Percentiles rank a stretch among this genome's conserved stretches.
These are phyloP conservation scores for Micronycteris hirsuta DNA, from an alignment of 2,113 vertebrate genomes.

Conservation along the genomic window DNA sequence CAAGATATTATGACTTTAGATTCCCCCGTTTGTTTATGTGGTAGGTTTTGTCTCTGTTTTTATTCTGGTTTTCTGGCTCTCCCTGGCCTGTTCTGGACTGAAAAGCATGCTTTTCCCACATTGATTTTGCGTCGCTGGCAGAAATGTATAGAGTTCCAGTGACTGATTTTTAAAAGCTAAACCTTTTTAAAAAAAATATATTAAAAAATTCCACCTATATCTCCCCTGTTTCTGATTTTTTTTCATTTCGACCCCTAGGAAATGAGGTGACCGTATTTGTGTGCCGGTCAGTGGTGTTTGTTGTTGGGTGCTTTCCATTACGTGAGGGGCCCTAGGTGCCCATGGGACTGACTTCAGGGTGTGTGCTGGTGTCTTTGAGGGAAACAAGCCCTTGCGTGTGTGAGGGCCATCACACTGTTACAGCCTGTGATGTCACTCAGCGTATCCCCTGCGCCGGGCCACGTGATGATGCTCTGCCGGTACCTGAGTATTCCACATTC, in stretches of 20 bases:
- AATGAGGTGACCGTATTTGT: background rate
- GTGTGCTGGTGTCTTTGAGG: background rate
- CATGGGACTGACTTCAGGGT: background rate
- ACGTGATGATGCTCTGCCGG: rapidly evolving
- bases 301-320: background rate
- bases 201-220: background rate
- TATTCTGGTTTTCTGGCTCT: background rate
- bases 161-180: background rate
- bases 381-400: background rate
- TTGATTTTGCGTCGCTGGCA: background rate
- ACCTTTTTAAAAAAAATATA: background rate
- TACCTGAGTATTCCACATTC: background rate
- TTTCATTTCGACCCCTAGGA: background rate
- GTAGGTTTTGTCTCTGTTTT: background rate
- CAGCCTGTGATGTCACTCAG: rapidly evolving
- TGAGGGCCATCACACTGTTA: background rate
- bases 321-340: background rate
- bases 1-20: background rate
- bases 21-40: background rate
- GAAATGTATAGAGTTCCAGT: background rate
- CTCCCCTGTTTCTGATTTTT: background rate
- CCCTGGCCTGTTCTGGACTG: background rate
- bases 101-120: background rate
- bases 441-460: background rate
- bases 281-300: background rate